Evolutionary conservation across 2,797 vertebrate species (phyloP), one percentile per base, ranked within the genome.

Genomic region (Hoplostethus atlanticus): DNA sequence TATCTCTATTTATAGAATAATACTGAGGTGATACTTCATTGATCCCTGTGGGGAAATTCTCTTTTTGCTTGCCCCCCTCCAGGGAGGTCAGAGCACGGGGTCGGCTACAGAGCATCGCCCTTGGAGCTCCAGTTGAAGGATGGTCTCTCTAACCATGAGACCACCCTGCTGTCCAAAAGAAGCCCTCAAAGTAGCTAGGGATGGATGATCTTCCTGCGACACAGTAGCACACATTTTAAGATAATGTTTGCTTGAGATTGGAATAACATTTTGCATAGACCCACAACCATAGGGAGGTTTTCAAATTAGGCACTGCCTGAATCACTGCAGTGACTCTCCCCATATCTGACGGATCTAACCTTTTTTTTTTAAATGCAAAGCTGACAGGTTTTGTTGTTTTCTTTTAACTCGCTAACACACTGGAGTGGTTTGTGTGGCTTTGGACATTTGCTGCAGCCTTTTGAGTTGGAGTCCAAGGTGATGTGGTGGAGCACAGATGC

Each of bases 381-480:
- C 68, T 77, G 31, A 64, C 59, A 42, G 21, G 21, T 21, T 21
- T 21, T 21, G 21, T 3, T 47, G 8, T 28, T 15, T 44, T 28
- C 16, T 60, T 44, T 11, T 28, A 34, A 48, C 30, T 31, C 12
- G 2, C 17, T 54, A 51, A 57, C 15, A 0, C 13, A n/a, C 40
- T 60, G 55, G 67, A 54, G 70, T 64, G 16, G 25, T 62, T 57
- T 50, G 16, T 62, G 60, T 67, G 66, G 60, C 58, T 85, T 77
- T 79, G 48, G 65, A 73, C 25, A 6, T 25, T n/a, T 30, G 34
- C 64, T 76, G 53, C 60, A 64, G 54, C 40, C 2, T 48, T 79
- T 77, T 64, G 63, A 73, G 66, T 56, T 68, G 5, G 50, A 83
- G 65, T 71, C 71, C 70, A 83, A 85, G 81, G 57, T 81, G 75